Conservation (phyloP, 2,888 invertebrate species). For the Branchellion lobata region DNA sequence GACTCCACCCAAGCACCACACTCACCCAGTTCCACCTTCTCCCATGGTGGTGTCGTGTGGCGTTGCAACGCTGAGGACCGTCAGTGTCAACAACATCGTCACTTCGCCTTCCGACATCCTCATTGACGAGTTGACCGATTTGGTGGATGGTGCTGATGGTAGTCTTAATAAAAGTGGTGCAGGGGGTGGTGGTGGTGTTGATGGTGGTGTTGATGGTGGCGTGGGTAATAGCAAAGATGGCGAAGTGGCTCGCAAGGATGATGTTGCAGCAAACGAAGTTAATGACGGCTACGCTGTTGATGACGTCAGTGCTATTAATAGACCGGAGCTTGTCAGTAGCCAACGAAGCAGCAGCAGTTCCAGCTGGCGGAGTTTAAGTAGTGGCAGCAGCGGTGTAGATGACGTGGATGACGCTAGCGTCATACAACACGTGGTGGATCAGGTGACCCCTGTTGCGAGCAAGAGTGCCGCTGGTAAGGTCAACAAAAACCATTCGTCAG, state of each 20-base stretch:
- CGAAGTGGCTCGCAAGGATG: not conserved
- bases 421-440: too few species aligned
- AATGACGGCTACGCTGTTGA: too few species aligned
- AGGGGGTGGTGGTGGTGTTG: not conserved
- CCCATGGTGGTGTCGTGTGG: conserved; percentile 51
- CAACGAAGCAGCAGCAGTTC: too few species aligned
- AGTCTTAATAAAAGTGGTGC: not conserved
- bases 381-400: too few species aligned
- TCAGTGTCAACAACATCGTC: conserved; percentile 3
- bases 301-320: too few species aligned
- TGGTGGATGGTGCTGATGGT: not conserved
- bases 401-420: too few species aligned
- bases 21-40: conserved; percentile 51
- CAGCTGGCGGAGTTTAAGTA: too few species aligned
- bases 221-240: not conserved
- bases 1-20: conserved; percentile 47
- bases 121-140: not conserved
- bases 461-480: too few species aligned
- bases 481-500: too few species aligned
- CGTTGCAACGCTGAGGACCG: conserved; percentile 40
- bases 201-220: not conserved
- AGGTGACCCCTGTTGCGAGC: too few species aligned
- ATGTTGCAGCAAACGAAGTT: not conserved
- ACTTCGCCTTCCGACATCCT: conserved; percentile 2
- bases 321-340: too few species aligned